phyloP scores from a whole-genome alignment of 1,140 invertebrate genomes.

The Ridgeia piscesae region DNA sequence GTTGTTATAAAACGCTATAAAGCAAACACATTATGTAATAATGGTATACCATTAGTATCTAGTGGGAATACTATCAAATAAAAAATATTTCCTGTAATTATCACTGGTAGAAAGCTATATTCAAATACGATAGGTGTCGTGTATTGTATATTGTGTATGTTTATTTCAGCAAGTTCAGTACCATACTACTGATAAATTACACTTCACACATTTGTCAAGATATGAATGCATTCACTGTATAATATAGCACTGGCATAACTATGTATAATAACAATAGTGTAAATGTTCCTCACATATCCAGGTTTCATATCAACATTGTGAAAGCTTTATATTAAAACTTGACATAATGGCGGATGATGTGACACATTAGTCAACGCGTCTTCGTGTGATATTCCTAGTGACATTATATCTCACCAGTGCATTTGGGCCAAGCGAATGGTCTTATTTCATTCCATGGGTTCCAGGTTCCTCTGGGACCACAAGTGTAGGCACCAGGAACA shows the following conservation, averaged over 20 bases:
- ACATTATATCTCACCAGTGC: not conserved
- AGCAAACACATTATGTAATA: no score
- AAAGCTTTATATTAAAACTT: not conserved
- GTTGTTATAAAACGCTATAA: no score
- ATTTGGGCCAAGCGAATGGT: not conserved
- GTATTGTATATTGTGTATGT: no score
- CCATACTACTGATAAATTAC: not conserved
- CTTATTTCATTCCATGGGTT: not conserved
- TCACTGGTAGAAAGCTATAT: no score
- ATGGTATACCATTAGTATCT: no score
- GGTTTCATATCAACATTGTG: not conserved
- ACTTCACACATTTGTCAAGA: no score
- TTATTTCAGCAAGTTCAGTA: not conserved
- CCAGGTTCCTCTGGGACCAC: slow-evolving; percentile 17
- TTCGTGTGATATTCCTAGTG: not conserved
- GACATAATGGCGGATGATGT: not conserved
- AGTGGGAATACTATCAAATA: no score
- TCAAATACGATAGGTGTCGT: no score
- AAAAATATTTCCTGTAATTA: no score
- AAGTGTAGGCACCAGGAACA: slow-evolving; percentile 13
- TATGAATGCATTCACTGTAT: not conserved
- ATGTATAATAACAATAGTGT: not conserved
- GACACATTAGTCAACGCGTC: not conserved
- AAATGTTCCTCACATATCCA: not conserved
- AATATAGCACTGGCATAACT: no score